These are phyloP conservation scores for Dufourea novaeangliae DNA, from an alignment of 1,140 invertebrate genomes.

Conservation along the genomic window DNA sequence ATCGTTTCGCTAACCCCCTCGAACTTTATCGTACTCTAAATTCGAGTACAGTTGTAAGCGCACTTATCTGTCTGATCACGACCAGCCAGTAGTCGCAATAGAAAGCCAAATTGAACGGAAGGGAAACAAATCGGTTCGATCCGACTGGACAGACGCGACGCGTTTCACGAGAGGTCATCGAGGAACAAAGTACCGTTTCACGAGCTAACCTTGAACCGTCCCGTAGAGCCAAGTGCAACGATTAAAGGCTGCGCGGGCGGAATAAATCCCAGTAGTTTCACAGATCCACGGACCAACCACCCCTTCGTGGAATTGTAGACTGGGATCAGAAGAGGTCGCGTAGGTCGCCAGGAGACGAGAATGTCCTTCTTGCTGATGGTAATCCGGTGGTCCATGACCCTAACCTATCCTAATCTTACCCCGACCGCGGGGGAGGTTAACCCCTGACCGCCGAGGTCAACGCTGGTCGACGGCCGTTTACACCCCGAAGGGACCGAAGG, in stretches of 20 bases:
- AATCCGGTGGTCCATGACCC: slow-evolving; percentile 35
- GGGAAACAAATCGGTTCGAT: not conserved
- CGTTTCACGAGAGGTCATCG: not conserved
- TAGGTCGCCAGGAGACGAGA: not conserved
- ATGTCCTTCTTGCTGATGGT: not conserved
- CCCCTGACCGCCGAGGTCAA: slow-evolving; percentile 52
- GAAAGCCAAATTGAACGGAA: not conserved
- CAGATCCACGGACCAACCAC: not conserved
- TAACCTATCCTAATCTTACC: slow-evolving; percentile 55
- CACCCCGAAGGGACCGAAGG: slow-evolving; percentile 23
- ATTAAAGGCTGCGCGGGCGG: not conserved
- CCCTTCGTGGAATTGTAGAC: not conserved
- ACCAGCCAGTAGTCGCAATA: not conserved
- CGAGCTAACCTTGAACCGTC: slow-evolving; percentile 28
- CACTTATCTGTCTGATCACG: not conserved
- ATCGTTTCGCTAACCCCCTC: too few relatives aligned
- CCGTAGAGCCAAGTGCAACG: not conserved
- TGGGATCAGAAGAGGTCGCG: not conserved
- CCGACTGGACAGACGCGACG: not conserved
- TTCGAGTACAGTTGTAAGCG: too few relatives aligned
- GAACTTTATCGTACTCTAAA: not conserved
- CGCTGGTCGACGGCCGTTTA: slow-evolving; percentile 41
- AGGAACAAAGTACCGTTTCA: slow-evolving; percentile 14
- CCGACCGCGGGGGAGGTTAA: slow-evolving; percentile 55
- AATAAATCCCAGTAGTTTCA: not conserved